Percentiles rank a stretch among this genome's conserved stretches.
Conservation (phyloP, 2,113 vertebrate species). For the Asarcornis scutulata region DNA sequence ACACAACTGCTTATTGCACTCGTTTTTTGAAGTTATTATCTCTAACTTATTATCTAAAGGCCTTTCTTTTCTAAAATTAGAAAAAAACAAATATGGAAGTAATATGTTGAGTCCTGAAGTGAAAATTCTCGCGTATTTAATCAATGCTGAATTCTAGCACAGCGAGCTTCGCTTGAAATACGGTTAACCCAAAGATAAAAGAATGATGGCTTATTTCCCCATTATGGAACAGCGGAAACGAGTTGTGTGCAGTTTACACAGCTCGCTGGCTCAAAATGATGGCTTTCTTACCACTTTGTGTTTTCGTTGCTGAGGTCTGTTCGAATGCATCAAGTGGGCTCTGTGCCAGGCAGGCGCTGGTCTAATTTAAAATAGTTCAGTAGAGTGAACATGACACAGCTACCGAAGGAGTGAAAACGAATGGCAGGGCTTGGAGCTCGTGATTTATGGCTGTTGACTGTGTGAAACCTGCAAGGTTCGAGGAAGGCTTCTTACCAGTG, state of each 20-base stretch:
- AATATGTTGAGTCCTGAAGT: neutral
- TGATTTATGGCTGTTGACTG: neutral
- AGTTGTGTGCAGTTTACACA: neutral
- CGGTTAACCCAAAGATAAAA: neutral
- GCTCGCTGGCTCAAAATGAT: neutral
- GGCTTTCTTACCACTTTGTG: neutral
- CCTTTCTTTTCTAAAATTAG: neutral
- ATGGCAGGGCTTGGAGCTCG: neutral
- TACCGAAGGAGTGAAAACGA: neutral
- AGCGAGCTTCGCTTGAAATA: neutral
- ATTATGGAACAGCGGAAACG: neutral
- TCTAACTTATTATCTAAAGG: neutral
- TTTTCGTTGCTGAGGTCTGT: neutral
- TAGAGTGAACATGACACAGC: accelerated
- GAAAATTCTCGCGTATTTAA: neutral
- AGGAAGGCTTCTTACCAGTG: neutral
- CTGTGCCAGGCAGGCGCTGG: neutral
- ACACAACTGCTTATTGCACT: neutral
- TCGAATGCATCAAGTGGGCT: neutral
- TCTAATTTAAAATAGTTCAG: neutral
- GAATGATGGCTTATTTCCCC: neutral
- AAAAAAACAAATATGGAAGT: neutral
- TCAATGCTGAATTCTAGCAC: neutral
- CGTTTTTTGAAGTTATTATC: neutral
- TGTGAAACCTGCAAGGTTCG: neutral